Evolutionary conservation across 2,113 vertebrate species (phyloP).

Genomic region (Scomber colias): DNA sequence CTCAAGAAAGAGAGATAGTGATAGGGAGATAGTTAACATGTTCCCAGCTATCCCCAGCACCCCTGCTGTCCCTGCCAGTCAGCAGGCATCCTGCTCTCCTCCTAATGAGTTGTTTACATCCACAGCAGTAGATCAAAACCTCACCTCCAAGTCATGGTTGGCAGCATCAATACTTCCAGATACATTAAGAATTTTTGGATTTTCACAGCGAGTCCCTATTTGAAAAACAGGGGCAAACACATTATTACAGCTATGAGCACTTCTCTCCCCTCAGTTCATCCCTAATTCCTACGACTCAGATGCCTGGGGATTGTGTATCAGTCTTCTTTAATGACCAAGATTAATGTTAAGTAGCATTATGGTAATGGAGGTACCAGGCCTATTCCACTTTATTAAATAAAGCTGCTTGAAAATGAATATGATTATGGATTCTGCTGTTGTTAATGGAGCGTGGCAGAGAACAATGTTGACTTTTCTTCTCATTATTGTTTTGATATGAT

Average conservation of each 20-base stretch:
- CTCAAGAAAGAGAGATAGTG: conserved; percentile 39
- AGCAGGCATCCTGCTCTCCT: conserved; percentile 62
- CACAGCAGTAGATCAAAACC: conserved; percentile 68
- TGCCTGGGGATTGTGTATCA: conserved; percentile 83
- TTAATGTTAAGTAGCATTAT: conserved; percentile 87
- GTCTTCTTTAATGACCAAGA: conserved; percentile 83
- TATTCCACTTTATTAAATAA: conserved; percentile 89
- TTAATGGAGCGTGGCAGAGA: conserved; percentile 81
- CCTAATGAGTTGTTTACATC: conserved; percentile 85
- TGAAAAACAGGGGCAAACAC: conserved; percentile 64
- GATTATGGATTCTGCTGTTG: conserved; percentile 77
- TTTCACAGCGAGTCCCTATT: conserved; percentile 65
- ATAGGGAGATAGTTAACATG: conserved; percentile 58
- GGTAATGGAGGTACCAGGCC: conserved; percentile 82
- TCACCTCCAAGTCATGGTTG: conserved; percentile 63
- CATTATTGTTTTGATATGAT: conserved; percentile 81
- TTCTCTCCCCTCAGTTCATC: conserved; percentile 53
- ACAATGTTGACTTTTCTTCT: conserved; percentile 80
- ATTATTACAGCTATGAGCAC: conserved; percentile 72
- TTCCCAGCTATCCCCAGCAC: conserved; percentile 64
- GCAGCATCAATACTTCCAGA: conserved; percentile 58
- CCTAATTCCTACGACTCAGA: conserved; percentile 75
- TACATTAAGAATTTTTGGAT: conserved; percentile 44
- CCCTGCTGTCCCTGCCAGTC: conserved; percentile 79
- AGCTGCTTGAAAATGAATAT: conserved; percentile 85